A percentile compares a stretch with the other conserved stretches of the same genome.
phyloP scores from a whole-genome alignment of 2,888 invertebrate species.

The Trypoxylon attenuatum region DNA sequence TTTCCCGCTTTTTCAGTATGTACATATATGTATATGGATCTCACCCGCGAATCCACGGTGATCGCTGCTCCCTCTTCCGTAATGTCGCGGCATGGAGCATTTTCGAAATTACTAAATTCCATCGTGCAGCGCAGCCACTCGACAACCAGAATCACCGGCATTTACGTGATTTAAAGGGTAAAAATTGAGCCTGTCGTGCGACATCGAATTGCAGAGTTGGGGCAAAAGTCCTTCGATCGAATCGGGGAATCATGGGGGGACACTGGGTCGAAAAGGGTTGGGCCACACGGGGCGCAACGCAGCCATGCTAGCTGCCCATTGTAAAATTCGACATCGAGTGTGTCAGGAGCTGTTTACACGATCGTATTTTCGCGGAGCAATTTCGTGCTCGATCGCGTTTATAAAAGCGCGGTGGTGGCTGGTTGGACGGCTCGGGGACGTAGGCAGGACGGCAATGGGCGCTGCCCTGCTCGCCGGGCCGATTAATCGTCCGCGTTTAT shows the following conservation, averaged over 20 bases:
- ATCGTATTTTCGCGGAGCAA: constrained; percentile 40
- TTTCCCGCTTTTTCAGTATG: background rate
- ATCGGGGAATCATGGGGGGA: constrained; percentile 23
- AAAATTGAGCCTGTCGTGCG: background rate
- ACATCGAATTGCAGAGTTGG: background rate
- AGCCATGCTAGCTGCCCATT: constrained; percentile 17
- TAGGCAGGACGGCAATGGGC: background rate
- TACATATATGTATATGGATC: no score
- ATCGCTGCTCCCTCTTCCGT: no score
- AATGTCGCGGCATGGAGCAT: no score
- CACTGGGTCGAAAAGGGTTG: no score
- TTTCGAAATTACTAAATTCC: no score
- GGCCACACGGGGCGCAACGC: no score
- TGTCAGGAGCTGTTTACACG: constrained; percentile 46
- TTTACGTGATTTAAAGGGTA: background rate
- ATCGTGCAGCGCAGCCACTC: no score
- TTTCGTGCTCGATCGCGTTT: constrained; percentile 47
- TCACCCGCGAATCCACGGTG: no score
- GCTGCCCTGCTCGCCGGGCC: constrained; percentile 16
- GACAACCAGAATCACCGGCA: background rate
- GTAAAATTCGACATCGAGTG: constrained; percentile 36
- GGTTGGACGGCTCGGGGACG: constrained; percentile 15
- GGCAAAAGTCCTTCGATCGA: constrained; percentile 1
- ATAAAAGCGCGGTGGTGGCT: constrained; percentile 31
- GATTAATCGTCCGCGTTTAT: constrained; percentile 54